phyloP scores from a whole-genome alignment of 2,888 invertebrate species.

The Lepidocyrtoides sp. region DNA sequence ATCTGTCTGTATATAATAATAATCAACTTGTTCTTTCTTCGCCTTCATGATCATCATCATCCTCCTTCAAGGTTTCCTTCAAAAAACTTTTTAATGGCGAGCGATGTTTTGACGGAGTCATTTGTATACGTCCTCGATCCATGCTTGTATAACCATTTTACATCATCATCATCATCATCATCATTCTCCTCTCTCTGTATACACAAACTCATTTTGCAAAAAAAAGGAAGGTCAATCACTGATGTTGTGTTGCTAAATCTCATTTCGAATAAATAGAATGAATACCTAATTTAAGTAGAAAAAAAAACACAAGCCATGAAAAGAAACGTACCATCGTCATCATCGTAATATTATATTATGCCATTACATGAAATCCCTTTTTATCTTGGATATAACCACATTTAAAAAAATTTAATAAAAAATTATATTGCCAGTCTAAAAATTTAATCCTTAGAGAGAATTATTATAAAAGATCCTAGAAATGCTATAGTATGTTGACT shows the following conservation, averaged over 20 bases:
- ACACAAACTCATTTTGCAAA: neutral
- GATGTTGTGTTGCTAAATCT: neutral
- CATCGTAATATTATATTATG: no score
- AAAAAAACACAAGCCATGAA: no score
- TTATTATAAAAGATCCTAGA: no score
- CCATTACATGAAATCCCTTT: no score
- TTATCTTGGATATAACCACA: no score
- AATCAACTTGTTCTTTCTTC: conserved; percentile 12
- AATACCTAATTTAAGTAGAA: neutral
- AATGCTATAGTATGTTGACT: no score
- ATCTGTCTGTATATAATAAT: neutral
- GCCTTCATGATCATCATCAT: neutral
- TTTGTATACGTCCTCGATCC: neutral
- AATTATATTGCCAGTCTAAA: no score
- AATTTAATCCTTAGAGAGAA: no score
- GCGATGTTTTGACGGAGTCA: conserved; percentile 8
- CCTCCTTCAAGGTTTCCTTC: conserved; percentile 58
- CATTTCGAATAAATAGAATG: conserved; percentile 8
- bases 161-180: no score
- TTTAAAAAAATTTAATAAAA: no score
- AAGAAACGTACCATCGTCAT: no score
- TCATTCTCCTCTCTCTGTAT: neutral
- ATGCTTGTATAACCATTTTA: neutral
- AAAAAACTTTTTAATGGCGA: conserved; percentile 17
- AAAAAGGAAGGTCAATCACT: conserved; percentile 61